Evolutionary conservation across 2,113 vertebrate species (phyloP).

Genomic region (Rhinogobius similis): DNA sequence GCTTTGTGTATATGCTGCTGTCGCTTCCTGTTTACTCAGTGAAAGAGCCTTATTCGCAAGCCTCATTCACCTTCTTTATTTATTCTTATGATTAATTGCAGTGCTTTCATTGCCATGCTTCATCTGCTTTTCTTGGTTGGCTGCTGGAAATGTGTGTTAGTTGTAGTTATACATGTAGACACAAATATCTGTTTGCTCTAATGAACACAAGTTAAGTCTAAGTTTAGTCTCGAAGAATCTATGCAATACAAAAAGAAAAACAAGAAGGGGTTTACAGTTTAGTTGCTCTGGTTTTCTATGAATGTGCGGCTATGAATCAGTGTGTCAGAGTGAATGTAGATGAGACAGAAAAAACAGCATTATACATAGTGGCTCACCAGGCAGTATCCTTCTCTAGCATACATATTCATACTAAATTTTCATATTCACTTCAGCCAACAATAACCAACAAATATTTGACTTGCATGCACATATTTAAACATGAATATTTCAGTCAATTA

Average conservation of each 20-base stretch:
- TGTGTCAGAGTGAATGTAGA: slow-evolving; percentile 74
- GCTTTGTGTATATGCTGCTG: background rate
- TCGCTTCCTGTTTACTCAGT: background rate
- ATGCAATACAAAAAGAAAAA: slow-evolving; percentile 30
- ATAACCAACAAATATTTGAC: slow-evolving; percentile 42
- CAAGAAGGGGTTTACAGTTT: slow-evolving; percentile 53
- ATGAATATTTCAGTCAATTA: slow-evolving; percentile 40
- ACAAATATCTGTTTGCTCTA: slow-evolving; percentile 39
- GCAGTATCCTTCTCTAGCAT: slow-evolving; percentile 74
- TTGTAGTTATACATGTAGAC: background rate
- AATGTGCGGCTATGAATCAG: slow-evolving; percentile 60
- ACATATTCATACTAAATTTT: slow-evolving; percentile 78
- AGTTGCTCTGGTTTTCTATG: slow-evolving; percentile 55
- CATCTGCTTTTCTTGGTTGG: background rate
- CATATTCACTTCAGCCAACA: slow-evolving; percentile 61
- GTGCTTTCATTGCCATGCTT: too few species aligned
- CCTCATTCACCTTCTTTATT: background rate
- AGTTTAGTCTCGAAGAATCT: slow-evolving; percentile 36
- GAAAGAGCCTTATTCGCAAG: background rate
- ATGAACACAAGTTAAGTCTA: slow-evolving; percentile 34
- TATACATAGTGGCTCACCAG: slow-evolving; percentile 79
- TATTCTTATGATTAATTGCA: background rate
- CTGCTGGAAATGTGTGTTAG: background rate
- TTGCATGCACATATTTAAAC: slow-evolving; percentile 25
- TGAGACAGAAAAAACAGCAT: slow-evolving; percentile 79